A percentile compares a stretch with the other conserved stretches of the same genome.
Conservation (phyloP, 2,888 invertebrate species). For the Gari tellinella region DNA sequence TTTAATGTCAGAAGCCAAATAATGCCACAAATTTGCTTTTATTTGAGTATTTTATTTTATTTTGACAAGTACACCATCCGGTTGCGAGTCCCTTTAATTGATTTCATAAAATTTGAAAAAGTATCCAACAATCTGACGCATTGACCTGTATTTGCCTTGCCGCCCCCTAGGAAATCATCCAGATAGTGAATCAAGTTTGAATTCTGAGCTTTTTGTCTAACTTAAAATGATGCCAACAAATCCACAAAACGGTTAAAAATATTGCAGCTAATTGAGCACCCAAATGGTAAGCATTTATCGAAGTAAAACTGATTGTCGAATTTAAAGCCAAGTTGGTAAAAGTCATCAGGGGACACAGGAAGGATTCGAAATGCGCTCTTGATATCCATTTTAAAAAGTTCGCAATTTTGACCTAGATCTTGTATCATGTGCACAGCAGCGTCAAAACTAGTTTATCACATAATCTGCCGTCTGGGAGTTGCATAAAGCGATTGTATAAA, state of each 20-base stretch:
- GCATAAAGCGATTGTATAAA: too few relatives aligned
- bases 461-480: too few relatives aligned
- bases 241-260: slow-evolving; percentile 13
- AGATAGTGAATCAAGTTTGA: slow-evolving; percentile 8
- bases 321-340: not conserved
- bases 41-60: too few relatives aligned
- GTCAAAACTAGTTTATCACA: slow-evolving; percentile 53
- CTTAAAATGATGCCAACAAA: not conserved
- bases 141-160: not conserved
- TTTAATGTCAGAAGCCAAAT: too few relatives aligned
- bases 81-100: too few relatives aligned
- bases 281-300: slow-evolving; percentile 6
- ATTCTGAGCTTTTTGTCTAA: too few relatives aligned
- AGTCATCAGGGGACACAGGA: slow-evolving; percentile 14
- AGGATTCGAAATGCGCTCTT: slow-evolving; percentile 38
- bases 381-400: slow-evolving; percentile 34
- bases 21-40: too few relatives aligned
- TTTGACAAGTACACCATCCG: too few relatives aligned
- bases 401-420: slow-evolving; percentile 26
- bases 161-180: slow-evolving; percentile 15
- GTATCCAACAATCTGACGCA: not conserved
- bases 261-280: not conserved
- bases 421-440: slow-evolving; percentile 40
- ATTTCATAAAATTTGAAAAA: not conserved
- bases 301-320: not conserved